These are phyloP conservation scores for Zaprionus davidi DNA, from an alignment of 1,140 invertebrate genomes.

Conservation along the genomic window DNA sequence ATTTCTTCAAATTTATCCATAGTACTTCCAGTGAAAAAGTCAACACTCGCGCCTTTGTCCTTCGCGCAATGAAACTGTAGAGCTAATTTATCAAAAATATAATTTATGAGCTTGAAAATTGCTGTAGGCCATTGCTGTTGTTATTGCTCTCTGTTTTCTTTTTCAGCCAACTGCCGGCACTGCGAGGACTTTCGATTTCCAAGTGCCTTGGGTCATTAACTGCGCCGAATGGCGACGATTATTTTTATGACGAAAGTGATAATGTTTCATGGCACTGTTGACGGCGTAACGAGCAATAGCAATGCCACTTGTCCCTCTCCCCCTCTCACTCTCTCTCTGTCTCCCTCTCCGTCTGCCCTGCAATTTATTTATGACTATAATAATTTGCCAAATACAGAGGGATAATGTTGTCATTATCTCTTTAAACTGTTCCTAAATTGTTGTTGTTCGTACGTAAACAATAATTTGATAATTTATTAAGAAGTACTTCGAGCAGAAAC, in stretches of 20 bases:
- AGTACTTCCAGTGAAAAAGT: no score
- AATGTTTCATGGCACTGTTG: conserved; percentile 17
- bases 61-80: conserved; percentile 26
- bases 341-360: not conserved
- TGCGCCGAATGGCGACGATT: conserved; percentile 15
- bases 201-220: conserved; percentile 33
- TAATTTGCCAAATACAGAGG: not conserved
- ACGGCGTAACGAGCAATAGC: conserved; percentile 3
- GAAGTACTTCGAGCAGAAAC: no score
- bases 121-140: conserved; percentile 22
- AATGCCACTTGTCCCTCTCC: not conserved
- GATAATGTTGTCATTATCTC: not conserved
- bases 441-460: not conserved
- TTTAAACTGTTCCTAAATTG: not conserved
- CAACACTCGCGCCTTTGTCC: not conserved
- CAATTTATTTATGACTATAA: conserved; percentile 40
- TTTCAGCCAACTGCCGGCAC: conserved; percentile 31
- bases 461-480: no score
- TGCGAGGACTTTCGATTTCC: not conserved
- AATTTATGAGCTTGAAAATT: conserved; percentile 64
- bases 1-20: no score
- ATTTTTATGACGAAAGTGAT: conserved; percentile 17
- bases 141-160: not conserved
- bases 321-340: not conserved
- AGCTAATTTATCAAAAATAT: conserved; percentile 63